These are phyloP conservation scores for Callosobruchus maculatus DNA, from an alignment of 2,888 invertebrate genomes.

Conservation along the genomic window DNA sequence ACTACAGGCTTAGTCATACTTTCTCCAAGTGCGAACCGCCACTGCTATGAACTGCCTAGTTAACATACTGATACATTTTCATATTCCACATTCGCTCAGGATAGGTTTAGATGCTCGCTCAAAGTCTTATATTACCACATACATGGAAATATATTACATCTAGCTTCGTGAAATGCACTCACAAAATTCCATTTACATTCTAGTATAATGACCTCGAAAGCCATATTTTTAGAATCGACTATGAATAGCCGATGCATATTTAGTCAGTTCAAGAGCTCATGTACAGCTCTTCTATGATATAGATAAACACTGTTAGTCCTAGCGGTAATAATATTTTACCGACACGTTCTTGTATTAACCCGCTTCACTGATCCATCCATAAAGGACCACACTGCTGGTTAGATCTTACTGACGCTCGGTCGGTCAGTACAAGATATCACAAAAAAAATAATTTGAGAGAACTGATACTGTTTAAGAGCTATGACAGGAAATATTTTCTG, in stretches of 20 bases:
- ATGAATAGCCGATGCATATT: conserved; percentile 29
- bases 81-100: not conserved
- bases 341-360: no score
- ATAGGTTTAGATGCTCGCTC: not conserved
- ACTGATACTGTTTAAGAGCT: no score
- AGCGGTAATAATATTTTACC: not conserved
- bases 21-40: not conserved
- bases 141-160: not conserved
- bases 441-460: no score
- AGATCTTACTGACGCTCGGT: no score
- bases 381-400: no score
- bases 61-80: not conserved
- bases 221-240: conserved; percentile 33
- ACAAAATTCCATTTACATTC: conserved; percentile 21
- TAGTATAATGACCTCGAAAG: conserved; percentile 33
- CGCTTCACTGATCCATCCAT: no score
- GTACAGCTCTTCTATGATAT: not conserved
- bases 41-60: not conserved
- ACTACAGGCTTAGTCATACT: not conserved
- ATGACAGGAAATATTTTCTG: no score
- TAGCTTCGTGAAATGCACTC: conserved; percentile 4
- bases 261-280: conserved; percentile 23
- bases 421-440: no score
- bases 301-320: not conserved
- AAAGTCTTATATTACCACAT: not conserved